These are phyloP conservation scores for Nyctereutes procyonoides DNA, from an alignment of 2,113 vertebrate genomes.

Conservation along the genomic window DNA sequence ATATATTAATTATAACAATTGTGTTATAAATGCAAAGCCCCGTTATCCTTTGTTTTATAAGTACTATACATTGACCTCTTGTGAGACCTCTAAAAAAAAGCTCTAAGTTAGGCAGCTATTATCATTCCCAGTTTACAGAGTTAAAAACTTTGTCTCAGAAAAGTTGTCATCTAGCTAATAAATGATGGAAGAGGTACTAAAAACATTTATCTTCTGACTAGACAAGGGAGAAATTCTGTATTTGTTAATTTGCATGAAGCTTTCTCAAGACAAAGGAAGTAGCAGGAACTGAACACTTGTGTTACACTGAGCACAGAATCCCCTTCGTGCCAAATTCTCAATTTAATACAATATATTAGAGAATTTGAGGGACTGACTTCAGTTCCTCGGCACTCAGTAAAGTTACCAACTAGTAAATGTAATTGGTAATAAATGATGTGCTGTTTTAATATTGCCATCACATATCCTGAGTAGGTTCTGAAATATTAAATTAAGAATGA, in stretches of 20 bases:
- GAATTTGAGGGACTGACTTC: not conserved
- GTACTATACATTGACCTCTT: not conserved
- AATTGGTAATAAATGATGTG: constrained; percentile 1
- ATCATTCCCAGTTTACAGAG: not conserved
- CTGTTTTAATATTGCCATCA: constrained; percentile 36
- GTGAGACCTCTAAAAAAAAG: not conserved
- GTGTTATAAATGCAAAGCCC: not conserved
- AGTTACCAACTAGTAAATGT: constrained; percentile 9
- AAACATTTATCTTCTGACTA: not conserved
- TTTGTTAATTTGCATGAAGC: not conserved
- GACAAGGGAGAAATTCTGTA: not conserved
- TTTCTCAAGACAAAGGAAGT: not conserved
- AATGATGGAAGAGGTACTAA: not conserved
- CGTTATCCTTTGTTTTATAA: not conserved
- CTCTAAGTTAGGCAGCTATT: not conserved
- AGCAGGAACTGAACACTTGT: not conserved
- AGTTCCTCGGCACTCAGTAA: constrained; percentile 22
- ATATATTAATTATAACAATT: not conserved
- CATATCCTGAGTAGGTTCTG: not conserved
- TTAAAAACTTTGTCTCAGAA: not conserved
- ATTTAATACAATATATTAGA: not conserved
- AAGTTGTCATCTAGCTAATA: not conserved
- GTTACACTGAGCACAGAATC: not conserved
- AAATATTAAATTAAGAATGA: constrained; percentile 68
- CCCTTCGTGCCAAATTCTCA: constrained; percentile 2